phyloP scores from a whole-genome alignment of 2,797 vertebrate species.

The Peromyscus aztecus region DNA sequence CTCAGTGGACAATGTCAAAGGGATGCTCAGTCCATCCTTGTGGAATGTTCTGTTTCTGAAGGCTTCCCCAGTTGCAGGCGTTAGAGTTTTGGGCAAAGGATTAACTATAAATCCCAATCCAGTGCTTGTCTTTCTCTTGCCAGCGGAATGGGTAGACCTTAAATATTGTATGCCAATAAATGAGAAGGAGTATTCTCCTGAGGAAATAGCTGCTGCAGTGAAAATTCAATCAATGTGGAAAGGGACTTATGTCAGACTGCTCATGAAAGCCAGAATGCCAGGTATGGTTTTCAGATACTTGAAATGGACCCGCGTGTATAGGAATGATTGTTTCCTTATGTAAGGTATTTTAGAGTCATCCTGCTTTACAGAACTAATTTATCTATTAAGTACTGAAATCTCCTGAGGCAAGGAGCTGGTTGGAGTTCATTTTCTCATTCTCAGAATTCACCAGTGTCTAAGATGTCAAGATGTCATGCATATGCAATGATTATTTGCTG shows the following conservation, averaged over 20 bases:
- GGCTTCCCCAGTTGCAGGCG: not conserved
- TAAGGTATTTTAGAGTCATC: not conserved
- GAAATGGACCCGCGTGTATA: not conserved
- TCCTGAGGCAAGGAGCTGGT: not conserved
- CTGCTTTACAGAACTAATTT: not conserved
- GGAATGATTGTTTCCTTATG: not conserved
- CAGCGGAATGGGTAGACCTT: slow-evolving; percentile 72
- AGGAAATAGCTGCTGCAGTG: slow-evolving; percentile 88
- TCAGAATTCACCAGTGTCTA: not conserved
- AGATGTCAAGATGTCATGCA: too few species aligned
- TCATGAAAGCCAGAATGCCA: slow-evolving; percentile 89
- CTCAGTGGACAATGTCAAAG: not conserved
- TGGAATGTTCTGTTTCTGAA: not conserved
- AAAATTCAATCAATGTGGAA: slow-evolving; percentile 91
- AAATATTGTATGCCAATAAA: slow-evolving; percentile 76
- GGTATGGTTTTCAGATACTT: slow-evolving; percentile 85
- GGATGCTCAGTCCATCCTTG: not conserved
- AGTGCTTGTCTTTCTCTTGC: slow-evolving; percentile 26
- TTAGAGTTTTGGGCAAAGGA: not conserved
- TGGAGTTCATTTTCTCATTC: not conserved
- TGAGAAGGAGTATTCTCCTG: slow-evolving; percentile 86
- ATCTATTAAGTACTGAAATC: not conserved
- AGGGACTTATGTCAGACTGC: slow-evolving; percentile 85
- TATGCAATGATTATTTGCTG: not conserved
- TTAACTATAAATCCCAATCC: not conserved